Evolutionary conservation across 2,113 vertebrate species (phyloP).

Genomic region (Protobothrops flavoviridis): DNA sequence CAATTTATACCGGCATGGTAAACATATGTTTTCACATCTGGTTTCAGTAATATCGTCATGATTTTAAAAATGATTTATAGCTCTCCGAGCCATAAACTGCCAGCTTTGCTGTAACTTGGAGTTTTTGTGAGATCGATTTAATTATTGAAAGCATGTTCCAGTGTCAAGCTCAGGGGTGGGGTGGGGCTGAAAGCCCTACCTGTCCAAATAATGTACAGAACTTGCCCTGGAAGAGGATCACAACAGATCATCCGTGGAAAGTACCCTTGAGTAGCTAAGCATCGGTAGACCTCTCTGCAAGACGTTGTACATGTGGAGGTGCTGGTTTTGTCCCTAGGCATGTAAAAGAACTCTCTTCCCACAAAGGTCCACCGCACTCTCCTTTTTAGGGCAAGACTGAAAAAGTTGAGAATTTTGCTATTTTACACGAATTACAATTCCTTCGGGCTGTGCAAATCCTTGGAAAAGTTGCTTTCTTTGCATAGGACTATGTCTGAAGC

Average conservation of each 20-base stretch:
- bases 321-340: background rate
- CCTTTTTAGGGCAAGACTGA: background rate
- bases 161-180: background rate
- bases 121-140: constrained; percentile 65
- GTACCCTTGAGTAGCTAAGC: background rate
- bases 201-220: constrained; percentile 19
- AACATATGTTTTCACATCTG: constrained; percentile 80
- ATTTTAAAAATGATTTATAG: constrained; percentile 77
- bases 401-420: background rate
- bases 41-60: constrained; percentile 77
- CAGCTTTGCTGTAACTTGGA: constrained; percentile 64
- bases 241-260: background rate
- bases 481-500: background rate
- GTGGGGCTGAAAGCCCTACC: background rate
- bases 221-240: background rate
- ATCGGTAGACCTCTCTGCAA: background rate
- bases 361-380: background rate
- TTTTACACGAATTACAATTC: background rate
- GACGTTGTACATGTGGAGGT: background rate
- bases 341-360: background rate
- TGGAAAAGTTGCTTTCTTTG: background rate
- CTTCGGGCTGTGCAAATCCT: background rate
- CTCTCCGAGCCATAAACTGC: constrained; percentile 69
- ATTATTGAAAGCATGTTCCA: constrained; percentile 58
- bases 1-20: constrained; percentile 66